Evolutionary conservation across 2,888 invertebrate genomes (phyloP).

Genomic region (Timema podura): DNA sequence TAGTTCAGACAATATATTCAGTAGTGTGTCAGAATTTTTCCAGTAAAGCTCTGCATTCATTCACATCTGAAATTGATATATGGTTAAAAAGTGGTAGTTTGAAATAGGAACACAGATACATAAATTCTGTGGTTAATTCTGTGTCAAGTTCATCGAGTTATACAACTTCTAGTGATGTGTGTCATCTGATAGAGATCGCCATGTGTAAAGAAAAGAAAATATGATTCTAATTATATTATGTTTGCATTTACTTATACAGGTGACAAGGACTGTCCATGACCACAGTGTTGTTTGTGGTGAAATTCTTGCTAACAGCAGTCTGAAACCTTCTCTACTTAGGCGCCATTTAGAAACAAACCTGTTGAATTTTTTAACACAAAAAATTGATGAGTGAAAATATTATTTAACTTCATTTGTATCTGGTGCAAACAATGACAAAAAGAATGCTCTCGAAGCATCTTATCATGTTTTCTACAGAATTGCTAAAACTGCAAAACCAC

Average conservation of each 20-base stretch:
- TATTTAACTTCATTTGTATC: not conserved
- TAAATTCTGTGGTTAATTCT: not conserved
- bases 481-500: no score
- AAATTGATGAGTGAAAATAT: not conserved
- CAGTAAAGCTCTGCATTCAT: no score
- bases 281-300: no score
- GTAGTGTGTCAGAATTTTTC: no score
- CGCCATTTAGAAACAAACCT: not conserved
- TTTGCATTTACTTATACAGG: not conserved
- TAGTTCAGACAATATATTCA: no score
- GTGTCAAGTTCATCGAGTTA: not conserved
- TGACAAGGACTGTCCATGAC: not conserved
- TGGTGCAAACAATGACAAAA: not conserved
- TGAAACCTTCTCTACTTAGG: not conserved
- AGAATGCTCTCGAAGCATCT: not conserved
- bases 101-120: not conserved
- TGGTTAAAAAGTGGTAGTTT: not conserved
- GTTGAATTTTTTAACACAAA: no score
- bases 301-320: conserved; percentile 6
- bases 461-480: not conserved
- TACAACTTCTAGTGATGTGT: not conserved
- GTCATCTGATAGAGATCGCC: not conserved
- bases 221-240: not conserved
- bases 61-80: no score
- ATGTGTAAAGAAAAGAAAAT: not conserved